Base-by-base conservation (phyloP, 2,113 vertebrate genomes). In the Petromus typicus region DNA sequence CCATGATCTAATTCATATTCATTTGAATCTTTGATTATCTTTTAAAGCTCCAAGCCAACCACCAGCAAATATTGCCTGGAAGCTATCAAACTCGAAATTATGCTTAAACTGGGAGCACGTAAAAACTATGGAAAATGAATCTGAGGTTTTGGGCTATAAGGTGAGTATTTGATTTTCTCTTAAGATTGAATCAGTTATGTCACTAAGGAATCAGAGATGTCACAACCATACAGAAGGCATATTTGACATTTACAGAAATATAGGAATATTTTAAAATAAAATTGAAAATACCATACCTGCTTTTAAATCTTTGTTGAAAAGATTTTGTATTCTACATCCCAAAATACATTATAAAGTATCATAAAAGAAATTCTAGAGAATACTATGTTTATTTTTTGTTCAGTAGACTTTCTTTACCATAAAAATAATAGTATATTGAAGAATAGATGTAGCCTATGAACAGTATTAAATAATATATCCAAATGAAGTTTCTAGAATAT, bases 51-150 rank as follows among this genome's bases (percentile, higher is more conserved):
- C 99, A 30, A 99, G 99, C 92, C 99, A 99, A 96, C 98, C 99
- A 30, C 99, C 99, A 0, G 98, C 98, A 7, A 99, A 99, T 93
- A 99, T 99, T 0, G 98, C 99, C 96, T 99, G 99, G 99, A 99
- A 98, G 95, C 93, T 99, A 98, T 99, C 98, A 94, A 98, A 99
- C 96, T 99, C 99, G 32, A 99, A 99, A 98, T 98, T 99, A 90
- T 99, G 98, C 98, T 97, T 99, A 97, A 99, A 99, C 94, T 99
- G 99, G 99, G 99, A 99, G 80, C 99, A 99, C 0, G 99, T 99
- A 57, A 99, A 99, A 98, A 99, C 99, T 10, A 99, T 99, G 99
- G 99, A 99, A 97, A 99, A 99, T 61, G 99, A 99, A 96, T 99
- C 99, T 7, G 98, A 99, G 95, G 99, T 99, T 79, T 95, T 99